Percentiles rank a stretch among this genome's conserved stretches.
These are phyloP conservation scores for Platynereis dumerilii DNA, from an alignment of 2,888 invertebrate species.

Conservation along the genomic window DNA sequence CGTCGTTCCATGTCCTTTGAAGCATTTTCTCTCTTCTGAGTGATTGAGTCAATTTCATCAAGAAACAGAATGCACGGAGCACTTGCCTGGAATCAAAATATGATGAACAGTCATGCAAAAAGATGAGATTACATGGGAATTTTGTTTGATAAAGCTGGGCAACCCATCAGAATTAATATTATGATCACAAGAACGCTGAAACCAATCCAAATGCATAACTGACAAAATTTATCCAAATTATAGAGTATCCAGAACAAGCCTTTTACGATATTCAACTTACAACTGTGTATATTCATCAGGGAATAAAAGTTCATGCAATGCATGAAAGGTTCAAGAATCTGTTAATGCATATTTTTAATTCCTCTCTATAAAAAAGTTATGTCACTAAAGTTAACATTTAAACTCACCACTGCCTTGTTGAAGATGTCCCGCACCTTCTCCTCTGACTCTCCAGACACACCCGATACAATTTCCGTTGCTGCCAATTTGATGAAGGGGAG, in stretches of 20 bases:
- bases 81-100: slow-evolving; percentile 22
- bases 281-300: no score
- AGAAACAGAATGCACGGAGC: slow-evolving; percentile 78
- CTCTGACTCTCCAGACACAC: slow-evolving; percentile 95
- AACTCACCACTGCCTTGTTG: slow-evolving; percentile 76
- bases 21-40: slow-evolving; percentile 86
- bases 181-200: no score
- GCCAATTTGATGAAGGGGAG: slow-evolving; percentile 86
- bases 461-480: slow-evolving; percentile 91
- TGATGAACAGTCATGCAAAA: neutral
- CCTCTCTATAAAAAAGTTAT: no score
- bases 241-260: no score
- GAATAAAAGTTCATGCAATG: no score
- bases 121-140: neutral
- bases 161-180: neutral
- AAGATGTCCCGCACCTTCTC: slow-evolving; percentile 90
- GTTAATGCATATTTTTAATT: no score
- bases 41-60: slow-evolving; percentile 97
- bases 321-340: no score
- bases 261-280: no score
- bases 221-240: no score
- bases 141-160: neutral
- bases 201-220: no score
- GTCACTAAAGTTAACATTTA: no score
- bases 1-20: slow-evolving; percentile 95